Percentiles rank a stretch among this genome's conserved stretches.
These are phyloP conservation scores for Squalus acanthias DNA, from an alignment of 2,797 vertebrate species.

Conservation along the genomic window DNA sequence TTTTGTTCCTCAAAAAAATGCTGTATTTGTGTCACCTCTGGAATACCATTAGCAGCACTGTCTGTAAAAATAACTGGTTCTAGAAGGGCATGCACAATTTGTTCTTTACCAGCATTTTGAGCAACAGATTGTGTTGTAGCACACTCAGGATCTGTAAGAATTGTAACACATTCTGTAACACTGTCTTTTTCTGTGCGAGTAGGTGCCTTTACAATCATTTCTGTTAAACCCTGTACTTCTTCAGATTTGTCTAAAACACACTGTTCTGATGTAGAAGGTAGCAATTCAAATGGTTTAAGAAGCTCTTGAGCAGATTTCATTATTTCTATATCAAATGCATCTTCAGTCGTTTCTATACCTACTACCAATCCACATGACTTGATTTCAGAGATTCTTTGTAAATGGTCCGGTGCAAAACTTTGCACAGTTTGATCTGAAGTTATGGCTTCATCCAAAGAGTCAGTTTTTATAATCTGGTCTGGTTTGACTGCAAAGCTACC, in stretches of 20 bases:
- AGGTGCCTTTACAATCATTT: not conserved
- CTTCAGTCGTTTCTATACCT: slow-evolving; percentile 42
- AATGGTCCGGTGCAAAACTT: not conserved
- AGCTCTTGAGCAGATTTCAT: not conserved
- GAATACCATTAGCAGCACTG: not conserved
- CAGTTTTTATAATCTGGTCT: not conserved
- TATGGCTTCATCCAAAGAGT: not conserved
- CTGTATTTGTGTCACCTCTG: not conserved
- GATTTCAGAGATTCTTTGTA: slow-evolving; percentile 39
- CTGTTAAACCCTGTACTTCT: not conserved
- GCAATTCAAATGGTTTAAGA: not conserved
- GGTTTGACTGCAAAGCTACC: not conserved
- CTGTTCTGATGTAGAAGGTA: not conserved
- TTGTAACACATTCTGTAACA: too few species aligned
- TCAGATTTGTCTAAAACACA: not conserved
- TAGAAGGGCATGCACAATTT: not conserved
- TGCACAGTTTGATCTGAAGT: not conserved
- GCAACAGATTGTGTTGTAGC: too few species aligned
- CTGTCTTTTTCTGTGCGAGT: not conserved
- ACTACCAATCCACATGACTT: not conserved
- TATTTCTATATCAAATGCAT: slow-evolving; percentile 46
- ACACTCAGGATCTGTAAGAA: not conserved
- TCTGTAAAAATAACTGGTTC: not conserved
- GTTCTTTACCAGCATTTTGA: not conserved
- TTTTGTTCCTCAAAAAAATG: slow-evolving; percentile 3